Evolutionary conservation across 2,113 vertebrate species (phyloP).

Genomic region (Anser cygnoides): DNA sequence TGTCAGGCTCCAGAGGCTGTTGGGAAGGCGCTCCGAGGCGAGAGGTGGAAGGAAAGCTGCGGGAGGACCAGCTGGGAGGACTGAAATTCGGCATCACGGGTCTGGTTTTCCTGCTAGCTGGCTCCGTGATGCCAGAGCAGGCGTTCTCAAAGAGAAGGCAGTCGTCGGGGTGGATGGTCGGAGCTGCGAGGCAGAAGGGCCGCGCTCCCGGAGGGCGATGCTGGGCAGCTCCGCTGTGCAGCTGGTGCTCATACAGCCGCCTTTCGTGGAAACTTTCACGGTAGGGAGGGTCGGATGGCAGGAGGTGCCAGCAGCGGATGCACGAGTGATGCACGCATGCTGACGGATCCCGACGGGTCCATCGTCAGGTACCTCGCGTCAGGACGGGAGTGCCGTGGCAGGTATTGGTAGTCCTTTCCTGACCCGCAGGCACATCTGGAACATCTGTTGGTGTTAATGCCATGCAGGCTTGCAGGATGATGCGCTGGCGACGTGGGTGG

Average conservation of each 20-base stretch:
- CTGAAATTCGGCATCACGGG: background rate
- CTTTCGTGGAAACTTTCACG: background rate
- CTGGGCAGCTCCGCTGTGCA: background rate
- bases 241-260: background rate
- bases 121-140: background rate
- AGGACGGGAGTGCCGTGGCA: background rate
- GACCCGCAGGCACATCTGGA: background rate
- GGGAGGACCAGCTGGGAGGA: too few relatives aligned
- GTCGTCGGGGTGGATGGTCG: too few relatives aligned
- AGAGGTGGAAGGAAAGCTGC: background rate
- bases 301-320: rapidly evolving
- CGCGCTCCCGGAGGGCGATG: background rate
- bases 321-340: background rate
- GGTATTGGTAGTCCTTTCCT: background rate
- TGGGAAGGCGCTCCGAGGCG: background rate
- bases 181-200: too few relatives aligned
- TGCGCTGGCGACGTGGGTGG: background rate
- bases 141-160: too few relatives aligned
- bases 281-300: background rate
- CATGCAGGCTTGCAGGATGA: background rate
- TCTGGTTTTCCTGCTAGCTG: conserved; percentile 3
- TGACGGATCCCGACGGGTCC: background rate
- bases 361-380: background rate
- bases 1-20: background rate
- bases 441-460: background rate